A percentile compares a stretch with the other conserved stretches of the same genome.
phyloP scores from a whole-genome alignment of 1,140 invertebrate species.

The Nasonia longicornis region DNA sequence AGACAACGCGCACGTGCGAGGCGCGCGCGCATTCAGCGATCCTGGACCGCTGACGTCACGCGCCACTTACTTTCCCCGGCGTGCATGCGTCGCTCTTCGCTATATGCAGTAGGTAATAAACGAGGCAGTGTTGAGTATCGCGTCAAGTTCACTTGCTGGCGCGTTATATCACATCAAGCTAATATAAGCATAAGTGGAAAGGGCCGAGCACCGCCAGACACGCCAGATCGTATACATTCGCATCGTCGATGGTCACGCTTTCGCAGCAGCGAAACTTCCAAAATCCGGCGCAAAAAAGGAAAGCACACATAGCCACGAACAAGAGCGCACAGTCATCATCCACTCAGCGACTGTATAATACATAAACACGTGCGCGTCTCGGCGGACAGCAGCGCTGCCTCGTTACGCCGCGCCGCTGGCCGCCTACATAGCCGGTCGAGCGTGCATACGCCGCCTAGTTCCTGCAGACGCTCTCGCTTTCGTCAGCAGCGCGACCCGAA shows the following conservation, averaged over 20 bases:
- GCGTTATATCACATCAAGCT: no score
- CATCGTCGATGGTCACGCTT: no score
- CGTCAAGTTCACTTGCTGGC: background rate
- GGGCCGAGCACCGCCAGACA: no score
- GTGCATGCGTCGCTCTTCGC: background rate
- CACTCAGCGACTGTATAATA: background rate
- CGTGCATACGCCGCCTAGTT: conserved; percentile 36
- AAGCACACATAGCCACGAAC: background rate
- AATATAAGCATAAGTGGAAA: background rate
- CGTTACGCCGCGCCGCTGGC: background rate
- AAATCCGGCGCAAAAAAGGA: background rate
- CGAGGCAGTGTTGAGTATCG: background rate
- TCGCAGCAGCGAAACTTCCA: no score
- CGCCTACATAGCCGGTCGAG: conserved; percentile 50
- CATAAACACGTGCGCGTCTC: background rate
- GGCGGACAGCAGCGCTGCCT: background rate
- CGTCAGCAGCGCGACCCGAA: conserved; percentile 1
- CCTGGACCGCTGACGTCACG: conserved; percentile 23
- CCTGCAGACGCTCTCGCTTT: conserved; percentile 13
- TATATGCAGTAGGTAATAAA: background rate
- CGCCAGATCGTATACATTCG: no score
- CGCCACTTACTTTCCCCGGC: conserved; percentile 4
- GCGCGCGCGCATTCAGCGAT: no score
- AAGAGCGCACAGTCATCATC: background rate
- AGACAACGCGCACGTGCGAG: conserved; percentile 46